These are phyloP conservation scores for Zelostemma sp. DNA, from an alignment of 1,140 invertebrate genomes.

Conservation along the genomic window DNA sequence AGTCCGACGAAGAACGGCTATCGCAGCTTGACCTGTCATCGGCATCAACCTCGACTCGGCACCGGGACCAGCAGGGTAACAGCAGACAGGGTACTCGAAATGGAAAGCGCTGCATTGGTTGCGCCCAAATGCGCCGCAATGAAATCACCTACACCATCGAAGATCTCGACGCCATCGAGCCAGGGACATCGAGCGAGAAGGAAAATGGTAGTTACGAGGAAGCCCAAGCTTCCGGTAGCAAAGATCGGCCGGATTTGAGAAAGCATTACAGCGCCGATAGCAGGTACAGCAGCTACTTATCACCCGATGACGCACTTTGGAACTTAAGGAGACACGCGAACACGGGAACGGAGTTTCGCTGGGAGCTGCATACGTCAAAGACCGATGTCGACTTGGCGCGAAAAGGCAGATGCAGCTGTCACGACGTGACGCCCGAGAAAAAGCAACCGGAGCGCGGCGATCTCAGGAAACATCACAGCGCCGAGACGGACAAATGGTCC, in stretches of 20 bases:
- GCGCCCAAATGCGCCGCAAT: conserved; percentile 54
- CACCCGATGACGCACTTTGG: conserved; percentile 63
- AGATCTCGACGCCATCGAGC: conserved; percentile 63
- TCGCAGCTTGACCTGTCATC: conserved; percentile 65
- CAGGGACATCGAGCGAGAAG: conserved; percentile 49
- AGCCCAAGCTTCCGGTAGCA: not conserved
- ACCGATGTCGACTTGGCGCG: conserved; percentile 61
- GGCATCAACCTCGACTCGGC: conserved; percentile 54
- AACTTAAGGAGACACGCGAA: conserved; percentile 55
- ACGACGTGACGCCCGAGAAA: conserved; percentile 57
- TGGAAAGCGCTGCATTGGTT: conserved; percentile 51
- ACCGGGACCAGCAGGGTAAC: conserved; percentile 20
- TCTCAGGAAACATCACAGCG: conserved; percentile 65
- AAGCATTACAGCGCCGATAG: conserved; percentile 54
- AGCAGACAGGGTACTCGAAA: conserved; percentile 27
- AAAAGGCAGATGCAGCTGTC: conserved; percentile 57
- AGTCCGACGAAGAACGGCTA: conserved; percentile 54
- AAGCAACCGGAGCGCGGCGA: conserved; percentile 60
- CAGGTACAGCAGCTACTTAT: conserved; percentile 58
- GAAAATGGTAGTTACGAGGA: conserved; percentile 43
- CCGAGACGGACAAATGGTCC: conserved; percentile 66
- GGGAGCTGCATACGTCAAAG: conserved; percentile 63
- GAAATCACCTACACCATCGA: conserved; percentile 65
- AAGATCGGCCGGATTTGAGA: conserved; percentile 41
- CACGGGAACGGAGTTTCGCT: conserved; percentile 62